These are phyloP conservation scores for Mesaphorura yosii DNA, from an alignment of 1,140 invertebrate genomes.

Conservation along the genomic window DNA sequence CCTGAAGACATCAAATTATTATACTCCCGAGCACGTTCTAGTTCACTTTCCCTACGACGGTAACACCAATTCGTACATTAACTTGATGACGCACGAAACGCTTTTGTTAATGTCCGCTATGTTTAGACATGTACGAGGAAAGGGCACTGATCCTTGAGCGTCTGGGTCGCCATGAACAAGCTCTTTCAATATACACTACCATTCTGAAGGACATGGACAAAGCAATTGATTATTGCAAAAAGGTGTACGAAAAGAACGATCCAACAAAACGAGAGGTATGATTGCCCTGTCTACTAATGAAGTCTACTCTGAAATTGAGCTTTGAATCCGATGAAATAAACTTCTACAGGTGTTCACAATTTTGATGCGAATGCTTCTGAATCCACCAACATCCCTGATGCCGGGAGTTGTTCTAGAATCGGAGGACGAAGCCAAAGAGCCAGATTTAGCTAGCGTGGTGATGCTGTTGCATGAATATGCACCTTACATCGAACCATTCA, in stretches of 20 bases:
- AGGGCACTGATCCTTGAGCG: slow-evolving; percentile 80
- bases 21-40: slow-evolving; percentile 76
- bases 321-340: slow-evolving; percentile 6
- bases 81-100: slow-evolving; percentile 10
- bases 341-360: slow-evolving; percentile 44
- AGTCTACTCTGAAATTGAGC: too few relatives aligned
- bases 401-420: slow-evolving; percentile 36
- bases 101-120: slow-evolving; percentile 18
- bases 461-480: slow-evolving; percentile 68
- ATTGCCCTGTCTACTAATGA: background rate
- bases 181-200: slow-evolving; percentile 79
- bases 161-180: slow-evolving; percentile 77
- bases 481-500: slow-evolving; percentile 65
- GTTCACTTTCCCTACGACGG: slow-evolving; percentile 74
- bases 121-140: slow-evolving; percentile 69
- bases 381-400: slow-evolving; percentile 44
- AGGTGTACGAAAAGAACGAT: slow-evolving; percentile 38
- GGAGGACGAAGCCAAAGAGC: slow-evolving; percentile 39
- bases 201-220: slow-evolving; percentile 62
- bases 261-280: slow-evolving; percentile 25
- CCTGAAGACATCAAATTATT: slow-evolving; percentile 67
- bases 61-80: slow-evolving; percentile 32
- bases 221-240: slow-evolving; percentile 75
- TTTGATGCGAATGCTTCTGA: slow-evolving; percentile 45
- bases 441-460: slow-evolving; percentile 66